Base-by-base conservation (phyloP, 1,140 invertebrate genomes). In the Achatina immaculata region DNA sequence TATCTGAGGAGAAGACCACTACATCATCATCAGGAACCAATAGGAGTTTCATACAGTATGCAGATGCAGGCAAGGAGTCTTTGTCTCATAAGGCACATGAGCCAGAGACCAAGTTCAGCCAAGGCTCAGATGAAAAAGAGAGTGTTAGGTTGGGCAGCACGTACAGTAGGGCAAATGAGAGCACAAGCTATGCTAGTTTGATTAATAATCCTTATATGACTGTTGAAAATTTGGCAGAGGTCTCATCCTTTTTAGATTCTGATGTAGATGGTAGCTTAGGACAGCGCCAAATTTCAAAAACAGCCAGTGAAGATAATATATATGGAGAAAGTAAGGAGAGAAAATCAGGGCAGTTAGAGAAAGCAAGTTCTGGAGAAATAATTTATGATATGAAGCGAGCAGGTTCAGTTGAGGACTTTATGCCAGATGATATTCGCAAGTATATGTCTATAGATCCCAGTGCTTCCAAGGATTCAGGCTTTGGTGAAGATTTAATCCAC, bases 331-430 rank as follows among this genome's bases (percentile, higher is more conserved):
- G 51, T 45, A 68, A 31, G 19, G 55, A 78, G 24, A 62, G 9
- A n/a, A 68, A 40, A 28, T 31, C 65, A n/a, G 28, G 45, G 6
- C 40, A 55, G 0, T 2, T 31, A 42, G 76, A 66, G 24, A 34
- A 55, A 21, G 40, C 48, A 1, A 69, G 69, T 43, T 69, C 78
- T 21, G 24, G 69, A 43, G 78, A 80, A 9, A 72, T 43, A 2
- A 66, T 80, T 48, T 80, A 51, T 66, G 68, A 80, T 42, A 80
- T 80, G 66, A 1, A 68, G 7, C 45, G 79, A 42, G 75, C 78
- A 14, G 82, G 82, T 1, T 83, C 82, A 42, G 82, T 83, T n/a
- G 82, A 83, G 48, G 82, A 83, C 68, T 83, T 83, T 45, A 83
- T 83, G 82, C 82, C 82, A 19, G 79, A 83, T 51, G 79, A 81